phyloP scores from a whole-genome alignment of 2,797 vertebrate genomes.

The Crocidura indochinensis region DNA sequence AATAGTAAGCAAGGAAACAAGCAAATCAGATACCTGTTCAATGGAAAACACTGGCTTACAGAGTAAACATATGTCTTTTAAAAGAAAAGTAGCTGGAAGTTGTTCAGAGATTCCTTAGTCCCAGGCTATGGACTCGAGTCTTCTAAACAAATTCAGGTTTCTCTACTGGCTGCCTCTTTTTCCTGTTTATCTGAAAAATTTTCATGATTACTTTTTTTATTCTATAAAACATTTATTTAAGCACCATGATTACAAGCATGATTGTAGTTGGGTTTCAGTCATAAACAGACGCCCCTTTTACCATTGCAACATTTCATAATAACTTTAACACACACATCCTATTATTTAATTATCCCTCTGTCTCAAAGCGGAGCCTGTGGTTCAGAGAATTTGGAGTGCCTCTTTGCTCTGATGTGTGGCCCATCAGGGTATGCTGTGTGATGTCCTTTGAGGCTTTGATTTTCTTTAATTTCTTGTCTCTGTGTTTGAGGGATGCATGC shows the following conservation, averaged over 20 bases:
- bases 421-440: background rate
- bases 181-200: background rate
- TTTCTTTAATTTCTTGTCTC: background rate
- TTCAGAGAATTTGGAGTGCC: constrained; percentile 5
- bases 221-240: too few species aligned
- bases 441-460: background rate
- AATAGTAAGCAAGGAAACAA: too few species aligned
- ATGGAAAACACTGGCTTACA: too few species aligned
- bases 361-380: background rate
- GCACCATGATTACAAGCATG: too few species aligned
- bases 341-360: background rate
- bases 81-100: background rate
- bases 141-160: background rate
- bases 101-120: background rate
- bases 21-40: too few species aligned
- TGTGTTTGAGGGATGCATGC: background rate
- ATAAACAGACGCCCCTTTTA: too few species aligned
- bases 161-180: constrained; percentile 33
- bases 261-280: too few species aligned
- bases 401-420: constrained; percentile 22
- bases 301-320: too few species aligned
- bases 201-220: background rate
- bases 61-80: background rate
- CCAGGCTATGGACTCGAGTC: background rate
- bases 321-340: background rate